Evolutionary conservation across 2,113 vertebrate genomes (phyloP), one percentile per base, ranked within the genome.

Genomic region (Heterotis niloticus): DNA sequence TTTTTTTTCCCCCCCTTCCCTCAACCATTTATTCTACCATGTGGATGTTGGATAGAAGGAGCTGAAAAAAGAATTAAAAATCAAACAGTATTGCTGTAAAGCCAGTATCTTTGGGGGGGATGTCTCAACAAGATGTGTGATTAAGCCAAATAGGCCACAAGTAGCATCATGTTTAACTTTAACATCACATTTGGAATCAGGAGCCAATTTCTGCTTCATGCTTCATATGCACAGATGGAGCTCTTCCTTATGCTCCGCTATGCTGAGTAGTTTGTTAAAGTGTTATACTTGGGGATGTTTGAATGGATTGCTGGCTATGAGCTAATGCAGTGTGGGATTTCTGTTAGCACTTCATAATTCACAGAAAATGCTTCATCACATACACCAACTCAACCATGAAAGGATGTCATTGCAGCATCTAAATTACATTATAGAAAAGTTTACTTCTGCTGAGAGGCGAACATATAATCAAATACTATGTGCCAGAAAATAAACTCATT

Each of bases 371-470:
- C 81, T 85, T 80, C 62, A 81, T 77, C 66, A 81, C 80, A 85
- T 82, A 81, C 81, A 79, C 80, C 73, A 84, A 84, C 73, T 79
- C 83, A 77, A 83, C 90, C 90, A 88, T 90, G 91, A 90, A 91
- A 90, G 90, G 88, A 83, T 68, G 83, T 80, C 84, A 80, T 75
- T 11, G 78, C 64, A 76, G 76, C 20, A 66, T 79, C 76, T 73
- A 82, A 84, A 79, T 52, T 56, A 62, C 23, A 5, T 66, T 20
- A 79, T 10, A 76, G 26, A 68, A 54, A 73, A 75, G 88, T 89
- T 88, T 89, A 88, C 85, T 82, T 44, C 7, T 44, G 81, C 82
- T 83, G 80, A n/a, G n/a, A n/a, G n/a, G n/a, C n/a, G n/a, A n/a
- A n/a, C 80, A 89, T 10, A 23, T 84, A 86, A 85, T 84, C 84